Percentiles rank a stretch among this genome's conserved stretches.
phyloP scores from a whole-genome alignment of 2,797 vertebrate species.

The Catostomus latipinnis region DNA sequence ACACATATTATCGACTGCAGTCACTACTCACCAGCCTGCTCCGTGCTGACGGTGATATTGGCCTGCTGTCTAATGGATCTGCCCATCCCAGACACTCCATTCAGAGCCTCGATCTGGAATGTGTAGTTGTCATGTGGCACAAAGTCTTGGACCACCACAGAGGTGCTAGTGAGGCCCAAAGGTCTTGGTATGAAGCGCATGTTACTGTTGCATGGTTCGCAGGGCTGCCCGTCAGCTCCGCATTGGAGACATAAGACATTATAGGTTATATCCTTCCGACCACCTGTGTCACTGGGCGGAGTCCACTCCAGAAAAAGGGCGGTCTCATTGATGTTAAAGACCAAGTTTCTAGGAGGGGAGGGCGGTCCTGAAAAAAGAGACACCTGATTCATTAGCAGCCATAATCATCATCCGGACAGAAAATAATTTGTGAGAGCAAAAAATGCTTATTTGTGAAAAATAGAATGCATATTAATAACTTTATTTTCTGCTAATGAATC shows the following conservation, averaged over 20 bases:
- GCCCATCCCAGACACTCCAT: constrained; percentile 90
- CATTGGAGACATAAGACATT: constrained; percentile 93
- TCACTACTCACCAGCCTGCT: constrained; percentile 89
- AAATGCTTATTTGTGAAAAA: not conserved
- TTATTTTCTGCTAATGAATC: not conserved
- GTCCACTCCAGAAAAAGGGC: constrained; percentile 96
- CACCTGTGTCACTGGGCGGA: constrained; percentile 90
- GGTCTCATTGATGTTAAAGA: constrained; percentile 94
- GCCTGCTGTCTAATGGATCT: constrained; percentile 85
- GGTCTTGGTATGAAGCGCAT: constrained; percentile 90
- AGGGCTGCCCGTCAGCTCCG: constrained; percentile 73
- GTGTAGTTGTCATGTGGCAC: constrained; percentile 92
- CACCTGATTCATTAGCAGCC: constrained; percentile 1
- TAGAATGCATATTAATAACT: not conserved
- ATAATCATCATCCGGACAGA: constrained; percentile 6
- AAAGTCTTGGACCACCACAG: constrained; percentile 91
- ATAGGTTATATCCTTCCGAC: constrained; percentile 93
- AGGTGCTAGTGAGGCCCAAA: constrained; percentile 87
- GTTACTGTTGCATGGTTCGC: constrained; percentile 89
- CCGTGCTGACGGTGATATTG: constrained; percentile 89
- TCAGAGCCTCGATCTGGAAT: constrained; percentile 92
- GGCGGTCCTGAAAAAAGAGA: constrained; percentile 83
- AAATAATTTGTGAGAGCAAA: not conserved
- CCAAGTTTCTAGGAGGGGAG: constrained; percentile 90
- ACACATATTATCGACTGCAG: not conserved